Conservation (phyloP, 2,797 vertebrate species). For the Hipposideros larvatus region DNA sequence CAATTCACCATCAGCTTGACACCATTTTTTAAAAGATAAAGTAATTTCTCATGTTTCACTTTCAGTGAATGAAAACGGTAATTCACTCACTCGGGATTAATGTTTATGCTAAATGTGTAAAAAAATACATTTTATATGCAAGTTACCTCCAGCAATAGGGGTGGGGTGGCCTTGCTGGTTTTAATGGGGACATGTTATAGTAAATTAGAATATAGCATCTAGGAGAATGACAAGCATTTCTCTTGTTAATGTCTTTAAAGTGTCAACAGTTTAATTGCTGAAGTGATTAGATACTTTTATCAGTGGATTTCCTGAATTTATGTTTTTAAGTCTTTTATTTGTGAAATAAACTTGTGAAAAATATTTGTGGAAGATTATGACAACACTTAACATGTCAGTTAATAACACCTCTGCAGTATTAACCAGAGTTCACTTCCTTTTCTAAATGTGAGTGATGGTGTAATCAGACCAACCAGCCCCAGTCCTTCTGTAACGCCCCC, state of each 20-base stretch:
- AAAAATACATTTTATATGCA: neutral
- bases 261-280: neutral
- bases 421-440: neutral
- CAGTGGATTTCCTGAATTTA: neutral
- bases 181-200: neutral
- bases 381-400: neutral
- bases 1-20: neutral
- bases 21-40: neutral
- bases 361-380: neutral
- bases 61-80: neutral
- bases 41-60: neutral
- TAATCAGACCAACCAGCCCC: neutral
- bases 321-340: neutral
- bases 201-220: neutral
- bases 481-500: neutral
- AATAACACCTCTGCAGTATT: neutral
- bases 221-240: neutral
- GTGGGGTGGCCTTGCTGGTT: neutral
- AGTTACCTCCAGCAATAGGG: neutral
- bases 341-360: neutral
- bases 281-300: neutral
- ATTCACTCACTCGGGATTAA: neutral
- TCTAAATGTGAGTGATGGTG: neutral
- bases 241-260: neutral
- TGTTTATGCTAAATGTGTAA: neutral